Percentiles rank a stretch among this genome's conserved stretches.
phyloP scores from a whole-genome alignment of 2,888 invertebrate genomes.

The Dusona sp. region DNA sequence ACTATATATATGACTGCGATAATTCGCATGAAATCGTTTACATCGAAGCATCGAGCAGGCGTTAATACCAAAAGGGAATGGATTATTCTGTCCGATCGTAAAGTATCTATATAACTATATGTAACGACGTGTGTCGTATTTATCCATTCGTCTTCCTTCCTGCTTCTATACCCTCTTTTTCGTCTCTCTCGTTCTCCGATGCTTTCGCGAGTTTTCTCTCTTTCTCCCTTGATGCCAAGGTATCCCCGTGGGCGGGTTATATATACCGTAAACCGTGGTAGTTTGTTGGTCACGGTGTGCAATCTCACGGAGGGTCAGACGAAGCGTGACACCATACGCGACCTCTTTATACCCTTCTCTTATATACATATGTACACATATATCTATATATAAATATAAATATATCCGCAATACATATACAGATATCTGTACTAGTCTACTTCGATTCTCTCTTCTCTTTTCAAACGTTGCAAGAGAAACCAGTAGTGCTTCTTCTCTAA shows the following conservation, averaged over 20 bases:
- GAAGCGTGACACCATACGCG: slow-evolving; percentile 75
- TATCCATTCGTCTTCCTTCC: slow-evolving; percentile 44
- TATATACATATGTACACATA: slow-evolving; percentile 29
- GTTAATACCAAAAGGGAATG: slow-evolving; percentile 61
- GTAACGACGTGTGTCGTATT: slow-evolving; percentile 36
- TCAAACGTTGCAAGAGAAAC: slow-evolving; percentile 36
- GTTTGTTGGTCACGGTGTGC: slow-evolving; percentile 81
- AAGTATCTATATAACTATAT: slow-evolving; percentile 44
- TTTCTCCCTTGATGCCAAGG: slow-evolving; percentile 17
- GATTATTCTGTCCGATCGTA: slow-evolving; percentile 68
- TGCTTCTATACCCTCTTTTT: slow-evolving; percentile 34
- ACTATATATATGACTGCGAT: slow-evolving; percentile 44
- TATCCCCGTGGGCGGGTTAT: slow-evolving; percentile 71
- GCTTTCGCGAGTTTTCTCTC: slow-evolving; percentile 30
- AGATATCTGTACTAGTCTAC: slow-evolving; percentile 10
- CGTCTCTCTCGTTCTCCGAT: slow-evolving; percentile 33
- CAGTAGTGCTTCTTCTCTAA: slow-evolving; percentile 24
- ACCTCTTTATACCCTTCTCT: slow-evolving; percentile 55
- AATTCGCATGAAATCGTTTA: slow-evolving; percentile 58
- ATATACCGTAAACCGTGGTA: slow-evolving; percentile 78
- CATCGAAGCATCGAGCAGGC: slow-evolving; percentile 50
- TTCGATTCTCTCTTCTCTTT: slow-evolving; percentile 34
- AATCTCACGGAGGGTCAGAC: slow-evolving; percentile 77
- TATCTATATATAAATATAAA: slow-evolving; percentile 25
- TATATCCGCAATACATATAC: neutral